A percentile compares a stretch with the other conserved stretches of the same genome.
phyloP scores from a whole-genome alignment of 2,888 invertebrate species.

The Andrena praecox region DNA sequence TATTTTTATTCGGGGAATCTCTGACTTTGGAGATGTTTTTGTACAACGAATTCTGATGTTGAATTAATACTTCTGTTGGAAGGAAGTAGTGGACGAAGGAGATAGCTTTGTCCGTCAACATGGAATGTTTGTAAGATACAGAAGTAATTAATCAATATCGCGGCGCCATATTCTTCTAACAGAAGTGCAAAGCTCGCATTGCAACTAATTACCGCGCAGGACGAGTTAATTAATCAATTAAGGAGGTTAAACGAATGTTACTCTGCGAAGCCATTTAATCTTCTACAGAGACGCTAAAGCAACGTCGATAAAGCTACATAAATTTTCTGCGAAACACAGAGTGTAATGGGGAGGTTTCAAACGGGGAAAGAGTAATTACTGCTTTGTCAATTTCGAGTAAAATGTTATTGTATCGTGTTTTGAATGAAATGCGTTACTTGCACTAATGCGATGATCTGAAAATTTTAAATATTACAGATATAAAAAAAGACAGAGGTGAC shows the following conservation, averaged over 20 bases:
- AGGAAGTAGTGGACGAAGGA: too few relatives aligned
- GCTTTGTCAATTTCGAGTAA: too few relatives aligned
- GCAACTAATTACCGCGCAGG: conserved; percentile 29
- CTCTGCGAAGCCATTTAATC: conserved; percentile 18
- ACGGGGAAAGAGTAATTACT: neutral
- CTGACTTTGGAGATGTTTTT: too few relatives aligned
- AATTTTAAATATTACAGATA: too few relatives aligned
- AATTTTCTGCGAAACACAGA: neutral
- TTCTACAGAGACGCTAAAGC: neutral
- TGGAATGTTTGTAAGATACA: neutral
- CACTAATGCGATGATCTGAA: too few relatives aligned
- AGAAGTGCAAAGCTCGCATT: conserved; percentile 28
- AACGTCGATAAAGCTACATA: conserved; percentile 19
- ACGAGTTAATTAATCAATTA: conserved; percentile 49
- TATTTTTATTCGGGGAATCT: too few relatives aligned
- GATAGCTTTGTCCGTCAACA: neutral
- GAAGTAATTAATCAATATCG: neutral
- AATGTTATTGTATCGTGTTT: too few relatives aligned
- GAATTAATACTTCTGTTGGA: too few relatives aligned
- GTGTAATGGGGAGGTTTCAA: neutral
- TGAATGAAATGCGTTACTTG: too few relatives aligned
- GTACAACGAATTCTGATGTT: too few relatives aligned
- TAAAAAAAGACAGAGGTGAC: too few relatives aligned
- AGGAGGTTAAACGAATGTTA: conserved; percentile 53
- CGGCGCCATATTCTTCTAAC: neutral